Percentiles rank a stretch among this genome's conserved stretches.
These are phyloP conservation scores for Calameuta pallipes DNA, from an alignment of 2,888 invertebrate genomes.

Conservation along the genomic window DNA sequence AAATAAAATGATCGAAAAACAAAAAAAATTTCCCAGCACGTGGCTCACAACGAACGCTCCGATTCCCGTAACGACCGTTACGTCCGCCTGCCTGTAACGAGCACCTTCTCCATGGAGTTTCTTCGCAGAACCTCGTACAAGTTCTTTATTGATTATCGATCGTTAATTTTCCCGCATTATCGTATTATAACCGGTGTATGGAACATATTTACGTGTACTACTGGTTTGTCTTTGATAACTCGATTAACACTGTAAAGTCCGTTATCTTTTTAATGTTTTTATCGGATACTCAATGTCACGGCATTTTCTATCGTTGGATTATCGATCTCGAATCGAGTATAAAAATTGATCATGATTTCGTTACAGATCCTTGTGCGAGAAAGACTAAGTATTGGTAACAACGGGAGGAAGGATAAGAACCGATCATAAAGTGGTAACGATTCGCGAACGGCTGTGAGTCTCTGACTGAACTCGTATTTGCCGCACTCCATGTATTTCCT, in stretches of 20 bases:
- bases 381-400: neutral
- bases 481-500: constrained; percentile 31
- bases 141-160: neutral
- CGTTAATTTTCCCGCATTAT: neutral
- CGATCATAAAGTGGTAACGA: constrained; percentile 16
- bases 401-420: constrained; percentile 5
- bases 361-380: neutral
- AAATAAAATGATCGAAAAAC: neutral
- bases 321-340: neutral
- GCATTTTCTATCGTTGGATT: neutral
- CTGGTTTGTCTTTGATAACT: neutral
- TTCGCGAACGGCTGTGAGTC: constrained; percentile 41
- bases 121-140: neutral
- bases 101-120: neutral
- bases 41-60: neutral
- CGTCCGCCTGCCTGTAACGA: neutral
- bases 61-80: neutral
- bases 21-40: neutral
- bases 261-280: neutral
- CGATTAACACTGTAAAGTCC: neutral
- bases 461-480: constrained; percentile 50
- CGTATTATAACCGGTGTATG: neutral
- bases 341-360: neutral
- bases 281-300: neutral
- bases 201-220: neutral